Evolutionary conservation across 2,888 invertebrate genomes (phyloP).

Genomic region (Physocephala rufipes): DNA sequence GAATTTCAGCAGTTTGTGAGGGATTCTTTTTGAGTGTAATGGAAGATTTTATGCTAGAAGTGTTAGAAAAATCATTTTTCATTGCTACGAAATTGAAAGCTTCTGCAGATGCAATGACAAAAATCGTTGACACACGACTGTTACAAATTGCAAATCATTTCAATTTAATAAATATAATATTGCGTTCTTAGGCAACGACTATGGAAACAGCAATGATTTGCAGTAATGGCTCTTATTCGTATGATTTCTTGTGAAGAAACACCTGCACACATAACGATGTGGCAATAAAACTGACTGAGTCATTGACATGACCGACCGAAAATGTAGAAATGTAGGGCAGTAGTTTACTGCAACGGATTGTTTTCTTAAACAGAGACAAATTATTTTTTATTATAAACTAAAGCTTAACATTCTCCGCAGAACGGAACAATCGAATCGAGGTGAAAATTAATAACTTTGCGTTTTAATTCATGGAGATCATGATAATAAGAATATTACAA

Average conservation of each 20-base stretch:
- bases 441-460: too few species aligned
- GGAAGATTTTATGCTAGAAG: too few species aligned
- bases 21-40: too few species aligned
- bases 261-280: neutral
- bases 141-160: slow-evolving; percentile 27
- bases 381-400: neutral
- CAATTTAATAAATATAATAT: slow-evolving; percentile 29
- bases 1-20: too few species aligned
- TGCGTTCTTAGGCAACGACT: slow-evolving; percentile 13
- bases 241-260: neutral
- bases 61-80: slow-evolving; percentile 6
- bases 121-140: neutral
- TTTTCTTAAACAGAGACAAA: neutral
- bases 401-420: too few species aligned
- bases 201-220: slow-evolving; percentile 33
- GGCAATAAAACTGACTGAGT: slow-evolving; percentile 21
- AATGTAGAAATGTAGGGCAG: slow-evolving; percentile 1
- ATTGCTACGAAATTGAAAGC: neutral
- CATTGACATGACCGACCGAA: too few species aligned
- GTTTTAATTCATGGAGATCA: too few species aligned
- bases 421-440: too few species aligned
- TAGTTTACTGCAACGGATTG: slow-evolving; percentile 16
- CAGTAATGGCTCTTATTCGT: too few species aligned
- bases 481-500: neutral
- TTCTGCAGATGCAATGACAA: neutral